A percentile compares a stretch with the other conserved stretches of the same genome.
Evolutionary conservation across 2,797 vertebrate genomes (phyloP).

Genomic region (Phrynocephalus vlangalii): DNA sequence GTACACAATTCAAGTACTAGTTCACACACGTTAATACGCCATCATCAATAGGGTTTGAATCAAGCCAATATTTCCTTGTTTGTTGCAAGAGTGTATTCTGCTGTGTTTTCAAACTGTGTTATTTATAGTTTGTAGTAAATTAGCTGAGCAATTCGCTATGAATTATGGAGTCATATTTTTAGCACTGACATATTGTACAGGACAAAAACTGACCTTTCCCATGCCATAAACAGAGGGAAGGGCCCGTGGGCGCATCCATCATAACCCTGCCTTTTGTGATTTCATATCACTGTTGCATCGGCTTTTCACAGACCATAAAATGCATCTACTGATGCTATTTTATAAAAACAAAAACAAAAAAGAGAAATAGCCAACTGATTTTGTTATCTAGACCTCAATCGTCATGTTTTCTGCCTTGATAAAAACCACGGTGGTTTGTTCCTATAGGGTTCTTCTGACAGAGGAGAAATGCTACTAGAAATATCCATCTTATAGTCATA

Average conservation of each 20-base stretch:
- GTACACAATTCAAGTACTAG: constrained; percentile 57
- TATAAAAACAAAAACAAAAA: constrained; percentile 52
- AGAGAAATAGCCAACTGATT: background rate
- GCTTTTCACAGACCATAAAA: constrained; percentile 63
- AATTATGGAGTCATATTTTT: constrained; percentile 78
- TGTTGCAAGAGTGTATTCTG: constrained; percentile 71
- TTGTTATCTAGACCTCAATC: constrained; percentile 31
- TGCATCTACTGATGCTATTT: constrained; percentile 49
- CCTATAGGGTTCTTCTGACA: background rate
- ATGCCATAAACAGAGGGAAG: constrained; percentile 76
- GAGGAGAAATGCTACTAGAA: background rate
- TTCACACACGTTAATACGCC: constrained; percentile 66
- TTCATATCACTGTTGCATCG: constrained; percentile 67
- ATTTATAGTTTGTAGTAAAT: constrained; percentile 79
- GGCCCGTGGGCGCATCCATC: constrained; percentile 70
- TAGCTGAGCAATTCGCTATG: constrained; percentile 77
- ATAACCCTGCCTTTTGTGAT: constrained; percentile 48
- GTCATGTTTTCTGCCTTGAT: constrained; percentile 10
- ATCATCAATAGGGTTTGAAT: constrained; percentile 76
- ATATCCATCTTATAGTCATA: background rate
- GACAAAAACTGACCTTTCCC: constrained; percentile 79
- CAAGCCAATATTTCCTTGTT: constrained; percentile 77
- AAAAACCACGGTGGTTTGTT: background rate
- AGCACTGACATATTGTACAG: constrained; percentile 77
- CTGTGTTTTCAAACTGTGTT: constrained; percentile 70